Conservation (phyloP, 1,140 invertebrate species). For the Pseudomyrmex sp. region DNA sequence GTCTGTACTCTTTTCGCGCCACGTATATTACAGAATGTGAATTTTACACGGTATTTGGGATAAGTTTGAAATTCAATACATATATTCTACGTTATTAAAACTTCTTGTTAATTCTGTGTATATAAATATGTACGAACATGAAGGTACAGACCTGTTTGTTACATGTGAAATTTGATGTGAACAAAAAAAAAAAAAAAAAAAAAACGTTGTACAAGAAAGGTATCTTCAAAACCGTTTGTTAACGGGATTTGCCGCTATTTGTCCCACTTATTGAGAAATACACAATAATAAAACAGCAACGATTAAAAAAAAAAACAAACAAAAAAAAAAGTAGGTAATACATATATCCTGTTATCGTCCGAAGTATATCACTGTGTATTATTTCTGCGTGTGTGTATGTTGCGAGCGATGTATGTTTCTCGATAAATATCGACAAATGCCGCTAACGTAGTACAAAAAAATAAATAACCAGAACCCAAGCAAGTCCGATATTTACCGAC, state of each 20-base stretch:
- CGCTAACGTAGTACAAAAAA: slow-evolving; percentile 26
- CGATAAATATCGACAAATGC: slow-evolving; percentile 11
- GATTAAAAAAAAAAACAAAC: background rate
- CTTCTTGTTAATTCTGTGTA: background rate
- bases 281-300: background rate
- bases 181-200: no score
- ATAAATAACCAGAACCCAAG: background rate
- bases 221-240: background rate
- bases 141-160: background rate
- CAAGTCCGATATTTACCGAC: slow-evolving; percentile 49
- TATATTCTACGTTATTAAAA: slow-evolving; percentile 10
- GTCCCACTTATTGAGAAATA: slow-evolving; percentile 20
- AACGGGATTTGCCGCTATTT: background rate
- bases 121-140: background rate
- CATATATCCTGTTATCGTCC: background rate
- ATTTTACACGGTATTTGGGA: background rate
- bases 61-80: slow-evolving; percentile 1
- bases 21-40: background rate
- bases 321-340: background rate
- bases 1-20: slow-evolving; percentile 8
- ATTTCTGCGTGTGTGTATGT: background rate
- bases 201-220: background rate
- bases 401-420: slow-evolving; percentile 15
- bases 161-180: slow-evolving; percentile 1
- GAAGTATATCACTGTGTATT: background rate